Evolutionary conservation across 2,113 vertebrate species (phyloP), one percentile per base, ranked within the genome.

Genomic region (Lamprologus lemairii): DNA sequence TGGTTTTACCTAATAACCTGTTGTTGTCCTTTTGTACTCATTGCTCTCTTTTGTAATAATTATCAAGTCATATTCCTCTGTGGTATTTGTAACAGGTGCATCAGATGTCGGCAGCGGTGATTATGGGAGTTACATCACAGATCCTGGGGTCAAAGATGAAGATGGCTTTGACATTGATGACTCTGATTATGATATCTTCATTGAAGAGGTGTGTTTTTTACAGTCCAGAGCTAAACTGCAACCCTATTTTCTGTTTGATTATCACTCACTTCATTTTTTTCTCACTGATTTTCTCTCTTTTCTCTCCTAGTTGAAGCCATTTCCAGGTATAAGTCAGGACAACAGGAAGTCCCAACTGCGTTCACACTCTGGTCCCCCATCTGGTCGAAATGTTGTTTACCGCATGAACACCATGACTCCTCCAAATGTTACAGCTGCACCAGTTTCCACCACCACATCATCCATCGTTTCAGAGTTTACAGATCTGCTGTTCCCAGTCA

Each of bases 141-240:
- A 97, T 49, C 91, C 93, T 7, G 93, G 93, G 54, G 88, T 82
- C 55, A 92, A 93, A 63, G 97, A 98, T 23, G 97, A 97, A 6
- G 97, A 98, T 23, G 95, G 95, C 28, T 97, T 97, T 81, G 96
- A 96, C 68, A 87, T 97, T 1, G 98, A 99, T 28, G 97, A 98
- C 90, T 97, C 97, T 1, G 98, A 99, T 93, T 97, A 98, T 5
- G 98, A 98, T 83, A 87, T 98, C 78, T 98, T 98, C 81, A 97
- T 98, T 54, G 98, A 99, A 87, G 97, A 99, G 97, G 98, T 99
- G 95, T 2, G 60, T 37, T 88, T 47, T 78, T 54, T 26, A 35
- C 19, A 17, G 14, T 19, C 31, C 45, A 13, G 10, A 47, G 4
- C 12, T 8, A 35, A 42, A 42, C 75, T 55, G 40, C 10, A 45